These are phyloP conservation scores for Agrotis exclamationis DNA, from an alignment of 2,888 invertebrate genomes.

Conservation along the genomic window DNA sequence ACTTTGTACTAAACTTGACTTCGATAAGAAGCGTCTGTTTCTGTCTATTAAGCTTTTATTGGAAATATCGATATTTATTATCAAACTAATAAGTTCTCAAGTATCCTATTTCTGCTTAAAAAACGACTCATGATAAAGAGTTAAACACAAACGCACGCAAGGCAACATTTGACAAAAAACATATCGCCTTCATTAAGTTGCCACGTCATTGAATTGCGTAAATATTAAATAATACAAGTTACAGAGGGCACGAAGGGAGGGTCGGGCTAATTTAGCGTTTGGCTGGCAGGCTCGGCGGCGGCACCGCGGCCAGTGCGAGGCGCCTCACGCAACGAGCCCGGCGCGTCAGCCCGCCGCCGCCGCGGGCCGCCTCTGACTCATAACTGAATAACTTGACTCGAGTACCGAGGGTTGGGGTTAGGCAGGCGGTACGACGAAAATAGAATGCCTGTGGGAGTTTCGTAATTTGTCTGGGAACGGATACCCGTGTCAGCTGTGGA, in stretches of 20 bases:
- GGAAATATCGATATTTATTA: too few relatives aligned
- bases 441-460: slow-evolving; percentile 15
- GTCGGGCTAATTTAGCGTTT: slow-evolving; percentile 60
- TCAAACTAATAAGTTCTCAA: not conserved
- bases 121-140: not conserved
- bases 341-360: slow-evolving; percentile 62
- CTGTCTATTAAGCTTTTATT: not conserved
- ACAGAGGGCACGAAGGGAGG: slow-evolving; percentile 48
- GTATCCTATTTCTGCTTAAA: not conserved
- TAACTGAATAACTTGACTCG: slow-evolving; percentile 48
- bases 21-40: not conserved
- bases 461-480: slow-evolving; percentile 9
- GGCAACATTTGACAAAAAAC: slow-evolving; percentile 7
- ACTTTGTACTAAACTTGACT: not conserved
- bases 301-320: slow-evolving; percentile 36
- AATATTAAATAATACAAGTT: slow-evolving; percentile 64
- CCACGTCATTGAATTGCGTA: slow-evolving; percentile 57
- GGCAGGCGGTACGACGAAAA: slow-evolving; percentile 16
- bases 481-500: slow-evolving; percentile 3
- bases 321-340: slow-evolving; percentile 66
- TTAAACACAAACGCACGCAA: not conserved
- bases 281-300: slow-evolving; percentile 48
- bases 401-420: slow-evolving; percentile 16
- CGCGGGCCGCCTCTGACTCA: slow-evolving; percentile 64
- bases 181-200: not conserved